phyloP scores from a whole-genome alignment of 2,797 vertebrate genomes.

The Danio kyathit region DNA sequence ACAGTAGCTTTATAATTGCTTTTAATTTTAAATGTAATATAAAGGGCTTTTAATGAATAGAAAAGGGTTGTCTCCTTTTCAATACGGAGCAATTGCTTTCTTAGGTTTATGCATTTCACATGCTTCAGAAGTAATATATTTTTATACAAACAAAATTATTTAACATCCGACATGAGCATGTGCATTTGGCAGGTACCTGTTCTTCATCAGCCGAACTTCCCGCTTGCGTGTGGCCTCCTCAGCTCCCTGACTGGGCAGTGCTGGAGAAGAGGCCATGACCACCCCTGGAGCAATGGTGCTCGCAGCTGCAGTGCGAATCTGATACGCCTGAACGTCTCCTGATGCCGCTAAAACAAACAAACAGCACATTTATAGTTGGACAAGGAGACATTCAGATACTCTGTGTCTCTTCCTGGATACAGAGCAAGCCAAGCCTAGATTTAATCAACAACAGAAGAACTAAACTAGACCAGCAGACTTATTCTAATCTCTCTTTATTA shows the following conservation, averaged over 20 bases:
- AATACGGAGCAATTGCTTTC: background rate
- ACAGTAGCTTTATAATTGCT: background rate
- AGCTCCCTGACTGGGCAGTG: slow-evolving; percentile 85
- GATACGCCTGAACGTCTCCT: slow-evolving; percentile 97
- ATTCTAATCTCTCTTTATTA: background rate
- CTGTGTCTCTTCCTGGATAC: slow-evolving; percentile 22
- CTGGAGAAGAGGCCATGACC: slow-evolving; percentile 95
- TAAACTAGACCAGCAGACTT: background rate
- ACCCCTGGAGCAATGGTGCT: slow-evolving; percentile 93
- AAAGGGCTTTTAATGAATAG: too few relatives aligned
- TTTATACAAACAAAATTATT: background rate
- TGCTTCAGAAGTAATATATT: background rate
- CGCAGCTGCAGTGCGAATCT: slow-evolving; percentile 94
- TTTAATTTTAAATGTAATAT: background rate
- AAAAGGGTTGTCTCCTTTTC: too few relatives aligned
- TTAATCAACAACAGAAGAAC: background rate
- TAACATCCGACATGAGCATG: background rate
- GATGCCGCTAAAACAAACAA: slow-evolving; percentile 84
- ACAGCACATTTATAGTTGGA: background rate
- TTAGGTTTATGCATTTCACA: background rate
- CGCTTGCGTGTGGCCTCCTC: slow-evolving; percentile 97
- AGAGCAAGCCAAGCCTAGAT: background rate
- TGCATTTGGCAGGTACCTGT: slow-evolving; percentile 81
- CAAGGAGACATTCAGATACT: background rate
- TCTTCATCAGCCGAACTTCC: slow-evolving; percentile 99